Base-by-base conservation (phyloP, 2,888 invertebrate genomes). In the Autographa pulchrina region DNA sequence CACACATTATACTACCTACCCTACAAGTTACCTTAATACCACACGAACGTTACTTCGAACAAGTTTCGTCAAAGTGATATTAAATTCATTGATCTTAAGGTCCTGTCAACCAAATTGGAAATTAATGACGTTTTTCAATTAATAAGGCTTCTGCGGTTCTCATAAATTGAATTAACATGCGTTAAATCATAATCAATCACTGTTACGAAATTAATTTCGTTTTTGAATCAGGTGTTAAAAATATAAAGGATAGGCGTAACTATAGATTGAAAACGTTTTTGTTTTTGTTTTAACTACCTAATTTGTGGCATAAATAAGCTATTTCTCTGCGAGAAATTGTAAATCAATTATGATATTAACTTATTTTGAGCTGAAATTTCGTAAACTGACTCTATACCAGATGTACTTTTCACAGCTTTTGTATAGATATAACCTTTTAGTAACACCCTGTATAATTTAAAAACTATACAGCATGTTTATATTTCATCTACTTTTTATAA, bases 91-190 rank as follows among this genome's bases (percentile, higher is more conserved):
- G 56, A 68, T 20, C 25, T 48, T 70, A 73, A 70, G 68, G 0
- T 74, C 52, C 43, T 65, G 72, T 63, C 68, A 72, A 13, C 43
- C 43, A 73, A 85, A 88, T 85, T 82, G 82, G 85, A 80, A 82
- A 78, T 81, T 85, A 86, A 86, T 83, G 82, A 74, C 71, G 73
- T 72, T 74, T 72, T 75, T 75, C 68, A 80, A 78, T 74, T 83
- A 84, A 86, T 81, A 83, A 72, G 63, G 65, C 38, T 25, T 43
- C 52, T 56, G 25, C 20, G 38, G 38, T 60, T 65, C 62, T 41
- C 58, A 31, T 32, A 14, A 72, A 62, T 72, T 32, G 65, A 75
- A 77, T 79, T 72, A 72, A 77, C 64, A 68, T 62, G 77, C 66
- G 65, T 75, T 69, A 71, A 74, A 77, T 77, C 54, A 65, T 72